phyloP scores from a whole-genome alignment of 1,140 invertebrate species.

The Papilio dardanus region DNA sequence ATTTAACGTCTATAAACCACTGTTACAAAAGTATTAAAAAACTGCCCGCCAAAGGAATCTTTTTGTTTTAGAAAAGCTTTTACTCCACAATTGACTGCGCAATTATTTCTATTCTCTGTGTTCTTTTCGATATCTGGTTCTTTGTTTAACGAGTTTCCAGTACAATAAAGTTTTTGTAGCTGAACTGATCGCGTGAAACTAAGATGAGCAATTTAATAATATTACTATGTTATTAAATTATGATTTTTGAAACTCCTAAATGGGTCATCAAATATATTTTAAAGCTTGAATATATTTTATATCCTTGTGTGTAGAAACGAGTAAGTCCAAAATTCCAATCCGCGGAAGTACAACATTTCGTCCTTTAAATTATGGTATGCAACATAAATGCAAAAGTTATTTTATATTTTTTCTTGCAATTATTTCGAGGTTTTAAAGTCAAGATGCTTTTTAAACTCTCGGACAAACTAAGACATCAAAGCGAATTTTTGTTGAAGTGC shows the following conservation, averaged over 20 bases:
- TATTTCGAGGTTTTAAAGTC: not conserved
- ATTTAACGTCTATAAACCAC: slow-evolving; percentile 6
- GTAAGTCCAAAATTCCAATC: not conserved
- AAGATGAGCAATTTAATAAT: too few species aligned
- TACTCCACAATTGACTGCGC: slow-evolving; percentile 11
- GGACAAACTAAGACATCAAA: slow-evolving; percentile 10
- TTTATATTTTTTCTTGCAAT: slow-evolving; percentile 1
- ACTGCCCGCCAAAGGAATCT: not conserved
- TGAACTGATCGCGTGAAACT: too few species aligned
- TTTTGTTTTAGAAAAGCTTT: slow-evolving; percentile 14
- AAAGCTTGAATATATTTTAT: too few species aligned
- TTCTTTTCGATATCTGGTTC: not conserved
- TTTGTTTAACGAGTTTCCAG: not conserved
- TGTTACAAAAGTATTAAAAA: slow-evolving; percentile 8
- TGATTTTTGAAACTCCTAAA: too few species aligned
- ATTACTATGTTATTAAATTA: too few species aligned
- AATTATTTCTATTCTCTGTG: slow-evolving; percentile 14
- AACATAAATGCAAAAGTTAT: not conserved
- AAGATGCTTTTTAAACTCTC: slow-evolving; percentile 16
- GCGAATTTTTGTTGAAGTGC: slow-evolving; percentile 22
- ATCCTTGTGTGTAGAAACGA: not conserved
- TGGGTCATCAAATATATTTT: too few species aligned
- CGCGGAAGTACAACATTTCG: not conserved
- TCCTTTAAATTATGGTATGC: not conserved
- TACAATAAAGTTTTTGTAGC: not conserved